Base-by-base conservation (phyloP, 2,888 invertebrate genomes). In the Schrankia costaestrigalis region DNA sequence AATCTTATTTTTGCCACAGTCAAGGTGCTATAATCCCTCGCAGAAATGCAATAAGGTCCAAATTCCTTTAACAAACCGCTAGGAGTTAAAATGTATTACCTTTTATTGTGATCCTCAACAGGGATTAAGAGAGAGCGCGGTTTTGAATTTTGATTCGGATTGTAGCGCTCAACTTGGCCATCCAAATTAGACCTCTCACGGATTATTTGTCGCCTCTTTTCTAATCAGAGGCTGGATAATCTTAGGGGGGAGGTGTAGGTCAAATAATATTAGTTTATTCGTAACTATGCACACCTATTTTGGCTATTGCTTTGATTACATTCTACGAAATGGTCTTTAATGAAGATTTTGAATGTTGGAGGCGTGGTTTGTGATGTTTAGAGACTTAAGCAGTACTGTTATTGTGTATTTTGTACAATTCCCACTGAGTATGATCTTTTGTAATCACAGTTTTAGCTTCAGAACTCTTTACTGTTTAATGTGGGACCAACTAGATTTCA, bases 31-130 rank as follows among this genome's bases (percentile, higher is more conserved):
- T 75, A 63, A 67, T 58, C 69, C 59, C 58, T 75, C 56, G 31
- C 1, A 40, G 35, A 41, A n/a, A 47, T n/a, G 38, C 29, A 54
- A 69, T 77, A 84, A 68, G 68, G 75, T 60, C 51, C 44, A 69
- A 66, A 72, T 60, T 80, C 45, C 56, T 34, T 23, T 32, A 63
- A 41, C 65, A 52, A 50, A 47, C 39, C 40, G 31, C 43, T 54
- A 56, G 61, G 76, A 84, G 79, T 83, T 85, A 80, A 85, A 87
- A 87, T 87, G 84, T 87, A 85, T 85, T 86, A 86, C 86, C 86
- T 87, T 87, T 87, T 87, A 87, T 87, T 87, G 87, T 87, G 85
- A 85, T 84, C 87, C 83, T 83, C 83, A 85, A 83, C 84, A 80
- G 80, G 87, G 87, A 87, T 87, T 87, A 86, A 86, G 86, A 86